Percentiles rank a stretch among this genome's conserved stretches.
These are phyloP conservation scores for Pemphredon lugubris DNA, from an alignment of 2,888 invertebrate species.

Conservation along the genomic window DNA sequence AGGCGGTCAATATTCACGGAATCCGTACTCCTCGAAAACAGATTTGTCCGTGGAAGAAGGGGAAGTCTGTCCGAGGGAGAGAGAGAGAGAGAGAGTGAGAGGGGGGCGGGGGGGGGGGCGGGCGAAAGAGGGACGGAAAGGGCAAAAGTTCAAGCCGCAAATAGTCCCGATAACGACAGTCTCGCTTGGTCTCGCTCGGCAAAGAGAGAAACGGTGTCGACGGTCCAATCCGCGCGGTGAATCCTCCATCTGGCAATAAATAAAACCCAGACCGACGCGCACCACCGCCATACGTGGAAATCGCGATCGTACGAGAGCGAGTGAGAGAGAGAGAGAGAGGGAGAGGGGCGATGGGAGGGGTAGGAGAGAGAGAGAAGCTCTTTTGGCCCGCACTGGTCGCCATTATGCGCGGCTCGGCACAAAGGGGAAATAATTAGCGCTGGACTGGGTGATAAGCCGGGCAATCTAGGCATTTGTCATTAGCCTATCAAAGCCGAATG, in stretches of 20 bases:
- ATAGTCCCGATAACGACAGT: conserved; percentile 40
- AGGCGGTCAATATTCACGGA: not conserved
- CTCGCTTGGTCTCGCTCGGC: conserved; percentile 5
- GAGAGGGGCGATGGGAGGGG: conserved; percentile 2
- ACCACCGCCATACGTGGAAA: conserved; percentile 48
- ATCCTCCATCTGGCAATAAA: conserved; percentile 45
- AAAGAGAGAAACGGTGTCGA: conserved; percentile 45
- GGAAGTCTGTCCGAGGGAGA: not conserved
- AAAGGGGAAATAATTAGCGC: conserved; percentile 79
- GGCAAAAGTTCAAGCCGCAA: conserved; percentile 47
- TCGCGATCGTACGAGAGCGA: conserved; percentile 44
- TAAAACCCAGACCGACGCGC: conserved; percentile 42
- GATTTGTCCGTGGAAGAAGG: not conserved
- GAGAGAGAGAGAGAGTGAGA: not conserved
- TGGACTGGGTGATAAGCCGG: conserved; percentile 72
- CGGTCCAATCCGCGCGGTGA: conserved; percentile 31
- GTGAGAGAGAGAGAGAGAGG: not conserved
- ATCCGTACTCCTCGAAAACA: conserved; percentile 3
- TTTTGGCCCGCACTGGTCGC: conserved; percentile 46
- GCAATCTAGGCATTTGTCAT: conserved; percentile 80
- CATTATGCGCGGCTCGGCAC: conserved; percentile 73
- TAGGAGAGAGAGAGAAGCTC: conserved; percentile 11
- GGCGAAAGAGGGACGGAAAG: conserved; percentile 13
- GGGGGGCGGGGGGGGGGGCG: not conserved
- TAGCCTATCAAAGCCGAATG: conserved; percentile 79